phyloP scores from a whole-genome alignment of 2,113 vertebrate genomes.

The Ondatra zibethicus region DNA sequence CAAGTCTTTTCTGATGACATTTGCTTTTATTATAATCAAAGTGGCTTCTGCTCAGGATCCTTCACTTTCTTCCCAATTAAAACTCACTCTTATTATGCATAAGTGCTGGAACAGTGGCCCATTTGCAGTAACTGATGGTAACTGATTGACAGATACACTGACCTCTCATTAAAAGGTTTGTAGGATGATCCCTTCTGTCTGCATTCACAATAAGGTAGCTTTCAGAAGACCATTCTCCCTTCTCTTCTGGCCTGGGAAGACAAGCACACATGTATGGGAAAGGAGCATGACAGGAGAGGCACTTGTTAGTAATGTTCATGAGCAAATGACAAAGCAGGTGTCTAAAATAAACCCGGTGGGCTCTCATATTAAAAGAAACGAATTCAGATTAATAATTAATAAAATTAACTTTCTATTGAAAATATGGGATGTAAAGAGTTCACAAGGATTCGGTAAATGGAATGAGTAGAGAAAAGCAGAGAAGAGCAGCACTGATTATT shows the following conservation, averaged over 20 bases:
- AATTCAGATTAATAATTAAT: not conserved
- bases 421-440: not conserved
- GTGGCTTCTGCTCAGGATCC: not conserved
- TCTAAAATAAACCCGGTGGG: not conserved
- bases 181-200: not conserved
- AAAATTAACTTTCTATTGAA: not conserved
- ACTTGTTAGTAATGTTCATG: not conserved
- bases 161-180: not conserved
- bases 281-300: not conserved
- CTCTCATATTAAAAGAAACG: not conserved
- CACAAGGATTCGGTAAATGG: not conserved
- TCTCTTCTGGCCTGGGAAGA: not conserved
- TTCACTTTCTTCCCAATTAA: constrained; percentile 10
- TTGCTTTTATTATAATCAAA: constrained; percentile 26
- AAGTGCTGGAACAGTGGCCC: not conserved
- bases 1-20: not conserved
- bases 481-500: not conserved
- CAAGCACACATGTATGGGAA: not conserved
- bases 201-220: not conserved
- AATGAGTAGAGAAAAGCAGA: not conserved
- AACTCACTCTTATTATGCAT: not conserved
- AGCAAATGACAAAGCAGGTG: not conserved
- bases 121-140: not conserved
- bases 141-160: not conserved
- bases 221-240: not conserved